Evolutionary conservation across 2,797 vertebrate species (phyloP).

Genomic region (Paratrypauchen microcephalus): DNA sequence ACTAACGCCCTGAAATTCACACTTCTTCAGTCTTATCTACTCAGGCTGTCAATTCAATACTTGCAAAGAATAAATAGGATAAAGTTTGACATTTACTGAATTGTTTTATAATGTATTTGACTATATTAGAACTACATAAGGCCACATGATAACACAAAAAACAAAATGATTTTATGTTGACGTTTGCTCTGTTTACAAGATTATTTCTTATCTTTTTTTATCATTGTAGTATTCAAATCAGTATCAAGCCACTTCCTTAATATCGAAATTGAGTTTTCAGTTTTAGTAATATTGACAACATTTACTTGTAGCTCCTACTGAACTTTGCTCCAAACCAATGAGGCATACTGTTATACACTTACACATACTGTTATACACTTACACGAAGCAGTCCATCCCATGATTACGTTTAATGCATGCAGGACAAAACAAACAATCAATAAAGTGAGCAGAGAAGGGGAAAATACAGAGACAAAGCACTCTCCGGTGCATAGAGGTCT

Average conservation of each 20-base stretch:
- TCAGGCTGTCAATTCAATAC: too few relatives aligned
- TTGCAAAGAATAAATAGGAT: too few relatives aligned
- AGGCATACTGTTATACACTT: conserved; percentile 15
- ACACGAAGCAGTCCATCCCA: conserved; percentile 47
- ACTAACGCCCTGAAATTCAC: too few relatives aligned
- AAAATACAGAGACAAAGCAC: conserved; percentile 18
- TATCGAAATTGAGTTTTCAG: too few relatives aligned
- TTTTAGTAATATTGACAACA: background rate
- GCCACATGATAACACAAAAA: too few relatives aligned
- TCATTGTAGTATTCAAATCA: background rate
- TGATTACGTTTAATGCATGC: conserved; percentile 54
- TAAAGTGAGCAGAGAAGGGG: conserved; percentile 24
- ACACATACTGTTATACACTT: conserved; percentile 24
- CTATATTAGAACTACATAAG: too few relatives aligned
- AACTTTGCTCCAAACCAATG: conserved; percentile 44
- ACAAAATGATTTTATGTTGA: too few relatives aligned
- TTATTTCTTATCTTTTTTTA: background rate
- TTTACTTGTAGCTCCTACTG: conserved; percentile 29
- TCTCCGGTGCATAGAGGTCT: conserved; percentile 15
- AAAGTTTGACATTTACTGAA: too few relatives aligned
- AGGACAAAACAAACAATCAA: conserved; percentile 38
- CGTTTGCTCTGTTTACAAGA: too few relatives aligned
- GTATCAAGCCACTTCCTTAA: background rate
- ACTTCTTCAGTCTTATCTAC: too few relatives aligned
- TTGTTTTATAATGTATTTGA: too few relatives aligned